These are phyloP conservation scores for Nyctibius bracteatus DNA, from an alignment of 2,113 vertebrate genomes.

Conservation along the genomic window DNA sequence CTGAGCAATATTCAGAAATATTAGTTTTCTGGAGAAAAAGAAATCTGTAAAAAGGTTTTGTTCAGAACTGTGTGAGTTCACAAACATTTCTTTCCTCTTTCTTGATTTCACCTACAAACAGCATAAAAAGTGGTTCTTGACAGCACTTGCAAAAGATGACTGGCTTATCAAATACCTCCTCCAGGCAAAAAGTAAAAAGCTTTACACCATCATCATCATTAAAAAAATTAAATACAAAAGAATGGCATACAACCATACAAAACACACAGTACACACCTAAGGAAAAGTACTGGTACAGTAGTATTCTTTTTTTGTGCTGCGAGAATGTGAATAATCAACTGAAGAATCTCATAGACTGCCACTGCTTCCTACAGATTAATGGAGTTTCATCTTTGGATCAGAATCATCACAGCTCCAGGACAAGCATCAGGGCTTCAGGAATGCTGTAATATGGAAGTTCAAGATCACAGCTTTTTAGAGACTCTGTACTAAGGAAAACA, in stretches of 20 bases:
- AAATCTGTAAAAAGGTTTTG: not conserved
- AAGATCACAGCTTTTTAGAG: not conserved
- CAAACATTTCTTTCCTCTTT: not conserved
- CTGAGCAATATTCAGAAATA: not conserved
- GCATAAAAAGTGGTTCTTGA: not conserved
- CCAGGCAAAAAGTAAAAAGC: not conserved
- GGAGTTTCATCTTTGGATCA: not conserved
- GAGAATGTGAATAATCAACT: not conserved
- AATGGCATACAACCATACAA: not conserved
- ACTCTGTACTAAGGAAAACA: not conserved
- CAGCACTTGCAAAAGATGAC: not conserved
- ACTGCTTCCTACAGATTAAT: not conserved
- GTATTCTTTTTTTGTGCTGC: not conserved
- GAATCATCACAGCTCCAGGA: not conserved
- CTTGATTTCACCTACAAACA: not conserved
- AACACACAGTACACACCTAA: not conserved
- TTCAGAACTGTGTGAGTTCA: not conserved
- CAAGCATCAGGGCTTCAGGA: not conserved
- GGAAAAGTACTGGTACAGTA: not conserved
- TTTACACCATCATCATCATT: not conserved
- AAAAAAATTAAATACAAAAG: not conserved
- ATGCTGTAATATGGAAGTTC: not conserved
- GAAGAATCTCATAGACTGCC: not conserved
- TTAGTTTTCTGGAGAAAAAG: not conserved
- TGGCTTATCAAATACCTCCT: not conserved